These are phyloP conservation scores for Oreochromis grahami DNA, from an alignment of 2,797 vertebrate genomes.

Conservation along the genomic window DNA sequence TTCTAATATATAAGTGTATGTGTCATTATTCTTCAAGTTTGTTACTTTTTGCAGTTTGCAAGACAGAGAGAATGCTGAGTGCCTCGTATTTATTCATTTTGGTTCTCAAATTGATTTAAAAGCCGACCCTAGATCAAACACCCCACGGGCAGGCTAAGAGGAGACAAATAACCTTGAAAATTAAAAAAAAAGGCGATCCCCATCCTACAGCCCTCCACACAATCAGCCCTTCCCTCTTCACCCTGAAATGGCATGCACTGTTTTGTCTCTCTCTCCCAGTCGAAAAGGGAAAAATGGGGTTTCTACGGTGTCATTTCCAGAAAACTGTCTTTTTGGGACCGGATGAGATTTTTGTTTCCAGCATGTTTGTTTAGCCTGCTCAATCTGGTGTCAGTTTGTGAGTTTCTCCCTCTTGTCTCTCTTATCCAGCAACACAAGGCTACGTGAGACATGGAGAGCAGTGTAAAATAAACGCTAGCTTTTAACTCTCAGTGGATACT, in stretches of 20 bases:
- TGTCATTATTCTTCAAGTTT: constrained; percentile 78
- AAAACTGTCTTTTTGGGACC: constrained; percentile 28
- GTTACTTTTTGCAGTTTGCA: constrained; percentile 79
- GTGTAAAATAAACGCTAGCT: constrained; percentile 79
- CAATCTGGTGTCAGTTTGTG: constrained; percentile 79
- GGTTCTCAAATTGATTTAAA: constrained; percentile 45
- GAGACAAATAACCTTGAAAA: constrained; percentile 31
- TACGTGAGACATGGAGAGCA: constrained; percentile 71
- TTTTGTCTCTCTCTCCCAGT: constrained; percentile 59
- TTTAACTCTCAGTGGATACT: constrained; percentile 76
- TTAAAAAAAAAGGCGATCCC: constrained; percentile 2
- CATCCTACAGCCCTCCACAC: not conserved
- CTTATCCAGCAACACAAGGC: constrained; percentile 73
- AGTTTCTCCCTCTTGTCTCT: constrained; percentile 69
- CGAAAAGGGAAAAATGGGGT: constrained; percentile 48
- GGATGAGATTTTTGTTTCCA: constrained; percentile 74
- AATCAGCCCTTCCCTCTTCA: not conserved
- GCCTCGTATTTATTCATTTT: constrained; percentile 73
- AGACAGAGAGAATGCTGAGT: constrained; percentile 82
- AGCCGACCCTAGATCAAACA: constrained; percentile 27
- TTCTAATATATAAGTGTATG: constrained; percentile 77
- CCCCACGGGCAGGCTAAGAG: constrained; percentile 55
- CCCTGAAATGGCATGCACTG: constrained; percentile 76
- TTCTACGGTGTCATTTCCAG: constrained; percentile 68
- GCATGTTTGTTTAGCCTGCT: constrained; percentile 84